A percentile compares a stretch with the other conserved stretches of the same genome.
phyloP scores from a whole-genome alignment of 2,888 invertebrate species.

The Microctonus aethiopoides region DNA sequence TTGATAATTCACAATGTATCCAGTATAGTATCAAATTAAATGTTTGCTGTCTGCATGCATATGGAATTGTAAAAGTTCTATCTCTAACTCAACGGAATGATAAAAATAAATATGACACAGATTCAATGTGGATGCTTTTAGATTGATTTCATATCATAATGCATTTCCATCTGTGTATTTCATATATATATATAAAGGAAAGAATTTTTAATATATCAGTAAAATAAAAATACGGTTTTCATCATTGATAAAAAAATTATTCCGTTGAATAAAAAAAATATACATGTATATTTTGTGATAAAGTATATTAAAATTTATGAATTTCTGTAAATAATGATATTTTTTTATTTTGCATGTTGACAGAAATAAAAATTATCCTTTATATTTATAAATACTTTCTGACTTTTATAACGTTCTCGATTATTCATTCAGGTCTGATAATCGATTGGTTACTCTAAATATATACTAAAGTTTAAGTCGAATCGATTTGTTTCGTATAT shows the following conservation, averaged over 20 bases:
- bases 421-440: background rate
- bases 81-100: background rate
- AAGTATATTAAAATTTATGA: no score
- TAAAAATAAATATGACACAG: conserved; percentile 2
- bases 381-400: background rate
- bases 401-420: background rate
- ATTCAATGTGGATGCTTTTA: background rate
- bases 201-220: background rate
- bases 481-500: background rate
- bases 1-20: background rate
- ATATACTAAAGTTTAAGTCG: background rate
- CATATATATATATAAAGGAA: background rate
- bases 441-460: background rate
- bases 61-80: background rate
- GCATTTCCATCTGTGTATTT: background rate
- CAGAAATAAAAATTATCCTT: no score
- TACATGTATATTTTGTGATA: no score
- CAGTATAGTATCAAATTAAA: background rate
- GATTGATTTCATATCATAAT: background rate
- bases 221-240: no score
- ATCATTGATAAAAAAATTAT: no score
- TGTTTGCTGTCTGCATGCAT: background rate
- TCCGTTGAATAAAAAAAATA: no score
- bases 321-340: no score
- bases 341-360: no score